Evolutionary conservation across 2,797 vertebrate species (phyloP).

Genomic region (Hafferia zeledoni): DNA sequence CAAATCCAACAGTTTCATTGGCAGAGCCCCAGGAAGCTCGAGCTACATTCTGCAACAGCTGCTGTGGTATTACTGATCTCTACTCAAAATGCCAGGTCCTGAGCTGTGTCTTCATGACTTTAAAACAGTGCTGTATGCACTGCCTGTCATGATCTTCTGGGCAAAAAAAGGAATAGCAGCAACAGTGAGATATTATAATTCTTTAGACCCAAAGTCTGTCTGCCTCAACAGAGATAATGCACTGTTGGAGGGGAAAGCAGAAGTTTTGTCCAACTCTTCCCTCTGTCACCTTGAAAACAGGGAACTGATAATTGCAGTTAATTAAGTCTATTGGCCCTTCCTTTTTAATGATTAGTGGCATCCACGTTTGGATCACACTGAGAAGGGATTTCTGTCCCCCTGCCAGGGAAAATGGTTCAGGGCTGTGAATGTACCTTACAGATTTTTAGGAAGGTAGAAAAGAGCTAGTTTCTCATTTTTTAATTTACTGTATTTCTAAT

Average conservation of each 20-base stretch:
- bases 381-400: not conserved
- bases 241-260: not conserved
- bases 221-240: not conserved
- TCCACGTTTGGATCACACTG: accelerated
- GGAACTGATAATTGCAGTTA: not conserved
- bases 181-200: not conserved
- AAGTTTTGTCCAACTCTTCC: not conserved
- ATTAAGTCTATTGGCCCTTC: not conserved
- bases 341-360: not conserved
- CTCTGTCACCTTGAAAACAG: not conserved
- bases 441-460: not conserved
- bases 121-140: not conserved
- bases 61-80: not conserved
- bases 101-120: not conserved
- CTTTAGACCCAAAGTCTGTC: not conserved
- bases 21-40: not conserved
- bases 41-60: not conserved
- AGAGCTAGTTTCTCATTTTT: not conserved
- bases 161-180: not conserved
- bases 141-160: not conserved
- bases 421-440: not conserved
- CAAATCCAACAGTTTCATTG: not conserved
- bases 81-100: not conserved
- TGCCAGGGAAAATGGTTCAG: not conserved
- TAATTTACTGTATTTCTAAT: not conserved